Percentiles rank a stretch among this genome's conserved stretches.
Evolutionary conservation across 2,888 invertebrate species (phyloP).

Genomic region (Eurytoma adleriae): DNA sequence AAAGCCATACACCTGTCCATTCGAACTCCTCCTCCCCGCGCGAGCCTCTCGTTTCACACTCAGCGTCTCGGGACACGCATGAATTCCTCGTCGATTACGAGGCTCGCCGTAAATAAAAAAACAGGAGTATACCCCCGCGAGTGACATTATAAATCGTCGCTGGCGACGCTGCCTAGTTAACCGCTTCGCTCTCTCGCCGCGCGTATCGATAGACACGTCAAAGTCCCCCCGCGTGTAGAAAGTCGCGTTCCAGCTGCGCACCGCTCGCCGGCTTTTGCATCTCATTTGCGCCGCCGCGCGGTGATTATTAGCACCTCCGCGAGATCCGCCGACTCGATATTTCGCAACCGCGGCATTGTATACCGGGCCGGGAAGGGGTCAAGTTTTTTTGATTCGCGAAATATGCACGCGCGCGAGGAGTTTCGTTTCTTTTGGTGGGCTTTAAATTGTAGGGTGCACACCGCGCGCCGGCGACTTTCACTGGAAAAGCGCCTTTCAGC

Average conservation of each 20-base stretch:
- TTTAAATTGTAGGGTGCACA: no score
- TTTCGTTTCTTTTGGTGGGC: neutral
- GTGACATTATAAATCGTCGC: conserved; percentile 2
- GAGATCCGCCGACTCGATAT: neutral
- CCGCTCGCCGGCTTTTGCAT: neutral
- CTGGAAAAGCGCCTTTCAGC: no score
- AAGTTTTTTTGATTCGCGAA: no score
- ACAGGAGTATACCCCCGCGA: neutral
- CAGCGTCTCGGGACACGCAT: neutral
- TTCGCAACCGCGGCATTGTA: neutral
- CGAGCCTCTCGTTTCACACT: no score
- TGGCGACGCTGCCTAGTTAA: conserved; percentile 1
- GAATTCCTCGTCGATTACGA: conserved; percentile 1
- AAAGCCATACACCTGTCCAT: no score
- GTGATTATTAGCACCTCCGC: conserved; percentile 4
- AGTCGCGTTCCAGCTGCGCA: conserved; percentile 11
- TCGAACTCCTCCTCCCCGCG: no score
- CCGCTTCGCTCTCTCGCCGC: conserved; percentile 4
- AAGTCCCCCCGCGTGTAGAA: neutral
- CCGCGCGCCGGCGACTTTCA: no score
- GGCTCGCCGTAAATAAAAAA: neutral
- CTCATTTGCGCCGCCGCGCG: conserved; percentile 16
- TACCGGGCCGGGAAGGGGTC: no score
- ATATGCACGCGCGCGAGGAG: neutral
- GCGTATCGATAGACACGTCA: conserved; percentile 11